phyloP scores from a whole-genome alignment of 2,797 vertebrate species.

The Podarcis lilfordi region DNA sequence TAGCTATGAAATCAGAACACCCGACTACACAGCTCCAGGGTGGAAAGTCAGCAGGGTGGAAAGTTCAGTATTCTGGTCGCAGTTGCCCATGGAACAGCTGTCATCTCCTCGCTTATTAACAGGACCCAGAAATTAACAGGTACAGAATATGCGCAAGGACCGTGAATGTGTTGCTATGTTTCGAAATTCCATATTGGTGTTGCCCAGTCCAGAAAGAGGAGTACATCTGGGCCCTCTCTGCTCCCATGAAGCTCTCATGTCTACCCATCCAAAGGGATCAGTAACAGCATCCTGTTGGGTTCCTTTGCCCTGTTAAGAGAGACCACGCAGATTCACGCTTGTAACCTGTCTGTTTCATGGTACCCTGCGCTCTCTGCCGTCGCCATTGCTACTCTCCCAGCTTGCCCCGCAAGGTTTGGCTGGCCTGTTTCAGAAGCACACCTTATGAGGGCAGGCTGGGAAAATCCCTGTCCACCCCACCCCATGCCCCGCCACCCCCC shows the following conservation, averaged over 20 bases:
- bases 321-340: background rate
- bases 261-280: too few species aligned
- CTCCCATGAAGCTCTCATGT: background rate
- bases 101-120: background rate
- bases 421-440: slow-evolving; percentile 59
- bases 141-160: background rate
- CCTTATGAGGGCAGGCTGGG: slow-evolving; percentile 42
- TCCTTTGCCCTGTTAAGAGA: background rate
- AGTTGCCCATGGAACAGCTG: background rate
- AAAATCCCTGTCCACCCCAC: background rate
- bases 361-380: background rate
- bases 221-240: too few species aligned
- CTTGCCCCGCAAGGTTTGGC: slow-evolving; percentile 59
- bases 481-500: too few species aligned
- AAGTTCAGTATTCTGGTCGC: background rate
- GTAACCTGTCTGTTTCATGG: slow-evolving; percentile 1
- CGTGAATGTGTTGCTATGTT: background rate
- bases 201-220: background rate
- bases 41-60: background rate
- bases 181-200: background rate
- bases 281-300: background rate
- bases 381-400: background rate
- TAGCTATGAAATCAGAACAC: background rate
- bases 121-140: background rate
- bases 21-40: background rate